A percentile compares a stretch with the other conserved stretches of the same genome.
These are phyloP conservation scores for Desmodus rotundus DNA, from an alignment of 2,113 vertebrate genomes.

Conservation along the genomic window DNA sequence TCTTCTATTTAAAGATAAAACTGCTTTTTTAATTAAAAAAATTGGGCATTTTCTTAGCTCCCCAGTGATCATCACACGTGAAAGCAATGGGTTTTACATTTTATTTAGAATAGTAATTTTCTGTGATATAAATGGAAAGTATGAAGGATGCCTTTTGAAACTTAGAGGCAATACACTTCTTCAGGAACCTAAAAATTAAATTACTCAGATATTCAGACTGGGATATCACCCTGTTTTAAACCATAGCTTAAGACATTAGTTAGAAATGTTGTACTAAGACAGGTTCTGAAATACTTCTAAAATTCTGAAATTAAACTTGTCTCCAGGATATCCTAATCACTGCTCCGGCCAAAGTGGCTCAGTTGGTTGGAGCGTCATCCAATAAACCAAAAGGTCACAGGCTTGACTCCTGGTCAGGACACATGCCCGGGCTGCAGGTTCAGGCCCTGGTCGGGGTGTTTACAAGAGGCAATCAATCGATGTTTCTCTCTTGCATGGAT, in stretches of 20 bases:
- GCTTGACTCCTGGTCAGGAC: too few species aligned
- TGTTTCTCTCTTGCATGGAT: too few species aligned
- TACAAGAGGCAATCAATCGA: too few species aligned
- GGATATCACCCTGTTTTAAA: background rate
- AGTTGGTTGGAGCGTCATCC: too few species aligned
- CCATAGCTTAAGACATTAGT: background rate
- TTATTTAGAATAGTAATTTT: background rate
- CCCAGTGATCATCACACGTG: background rate
- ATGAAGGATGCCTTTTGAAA: background rate
- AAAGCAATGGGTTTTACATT: background rate
- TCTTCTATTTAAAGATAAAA: background rate
- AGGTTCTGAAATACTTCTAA: background rate
- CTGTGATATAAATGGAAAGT: background rate
- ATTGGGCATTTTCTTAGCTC: background rate
- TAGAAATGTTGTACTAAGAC: background rate
- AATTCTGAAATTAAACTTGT: background rate
- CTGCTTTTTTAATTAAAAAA: background rate
- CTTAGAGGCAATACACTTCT: background rate
- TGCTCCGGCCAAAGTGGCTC: too few species aligned
- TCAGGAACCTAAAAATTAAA: background rate
- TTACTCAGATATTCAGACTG: background rate
- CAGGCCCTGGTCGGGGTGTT: too few species aligned
- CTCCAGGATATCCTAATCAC: background rate
- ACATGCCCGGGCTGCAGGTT: too few species aligned
- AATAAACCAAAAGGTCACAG: too few species aligned